Conservation (phyloP, 2,113 vertebrate species). For the Butastur rufipennis region DNA sequence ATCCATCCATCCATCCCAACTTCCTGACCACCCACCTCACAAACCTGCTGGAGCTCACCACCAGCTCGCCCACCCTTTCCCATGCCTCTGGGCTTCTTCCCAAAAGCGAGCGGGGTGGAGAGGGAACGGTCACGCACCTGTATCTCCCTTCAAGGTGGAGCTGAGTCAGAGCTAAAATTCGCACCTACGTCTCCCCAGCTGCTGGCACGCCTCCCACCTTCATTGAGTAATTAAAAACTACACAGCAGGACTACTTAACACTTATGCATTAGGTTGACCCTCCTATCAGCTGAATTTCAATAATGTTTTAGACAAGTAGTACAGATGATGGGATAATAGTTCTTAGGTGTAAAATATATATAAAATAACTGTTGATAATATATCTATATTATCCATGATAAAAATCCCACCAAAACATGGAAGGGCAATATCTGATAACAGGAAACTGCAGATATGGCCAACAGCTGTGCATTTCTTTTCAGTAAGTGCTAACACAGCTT, state of each 20-base stretch:
- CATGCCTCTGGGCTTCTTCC: background rate
- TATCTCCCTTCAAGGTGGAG: background rate
- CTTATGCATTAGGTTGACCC: background rate
- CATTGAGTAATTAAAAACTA: background rate
- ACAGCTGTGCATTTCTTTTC: background rate
- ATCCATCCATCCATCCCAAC: fast-evolving
- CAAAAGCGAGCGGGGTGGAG: background rate
- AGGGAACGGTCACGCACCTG: background rate
- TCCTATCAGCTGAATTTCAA: background rate
- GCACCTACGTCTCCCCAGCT: background rate
- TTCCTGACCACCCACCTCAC: too few species aligned
- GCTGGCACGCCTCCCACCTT: background rate
- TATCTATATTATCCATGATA: background rate
- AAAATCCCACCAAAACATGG: background rate
- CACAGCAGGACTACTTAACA: background rate
- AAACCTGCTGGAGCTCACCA: background rate
- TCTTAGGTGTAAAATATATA: background rate
- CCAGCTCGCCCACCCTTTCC: background rate
- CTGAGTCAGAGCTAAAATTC: background rate
- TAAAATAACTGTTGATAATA: background rate
- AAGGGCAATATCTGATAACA: background rate
- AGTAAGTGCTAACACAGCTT: background rate
- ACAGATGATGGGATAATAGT: background rate
- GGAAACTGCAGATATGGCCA: background rate
- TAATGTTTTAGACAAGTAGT: background rate